Percentiles rank a stretch among this genome's conserved stretches.
phyloP scores from a whole-genome alignment of 2,888 invertebrate genomes.

The Maniola hyperantus region DNA sequence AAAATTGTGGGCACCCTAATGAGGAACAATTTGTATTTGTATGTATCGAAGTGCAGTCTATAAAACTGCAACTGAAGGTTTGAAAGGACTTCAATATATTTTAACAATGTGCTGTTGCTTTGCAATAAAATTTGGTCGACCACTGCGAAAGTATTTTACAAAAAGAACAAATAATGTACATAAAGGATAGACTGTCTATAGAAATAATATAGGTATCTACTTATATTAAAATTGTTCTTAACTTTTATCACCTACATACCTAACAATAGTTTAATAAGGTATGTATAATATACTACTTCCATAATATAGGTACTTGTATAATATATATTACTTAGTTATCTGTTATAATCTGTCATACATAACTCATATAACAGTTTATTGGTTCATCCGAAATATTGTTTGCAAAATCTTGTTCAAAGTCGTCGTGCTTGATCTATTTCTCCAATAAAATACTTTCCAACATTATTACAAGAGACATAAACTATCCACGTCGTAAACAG shows the following conservation, averaged over 20 bases:
- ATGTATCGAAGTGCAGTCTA: conserved; percentile 33
- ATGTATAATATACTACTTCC: no score
- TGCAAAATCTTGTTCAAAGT: conserved; percentile 1
- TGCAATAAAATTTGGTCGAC: conserved; percentile 12
- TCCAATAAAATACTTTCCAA: conserved; percentile 24
- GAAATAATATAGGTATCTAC: no score
- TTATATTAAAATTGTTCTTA: no score
- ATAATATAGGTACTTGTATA: no score
- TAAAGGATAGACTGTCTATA: background rate
- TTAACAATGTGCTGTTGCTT: conserved; percentile 22
- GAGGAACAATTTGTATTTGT: conserved; percentile 34
- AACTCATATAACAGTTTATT: background rate
- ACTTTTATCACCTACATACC: no score
- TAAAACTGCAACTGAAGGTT: conserved; percentile 33
- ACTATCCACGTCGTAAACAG: conserved; percentile 37
- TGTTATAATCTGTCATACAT: background rate
- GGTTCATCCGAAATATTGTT: background rate
- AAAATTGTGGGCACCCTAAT: background rate
- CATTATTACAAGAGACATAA: conserved; percentile 32
- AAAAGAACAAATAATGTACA: background rate
- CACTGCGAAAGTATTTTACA: background rate
- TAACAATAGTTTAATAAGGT: no score
- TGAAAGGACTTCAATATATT: conserved; percentile 28
- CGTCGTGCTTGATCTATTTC: conserved; percentile 6
- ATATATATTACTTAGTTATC: no score